These are phyloP conservation scores for Urocyon cinereoargenteus DNA, from an alignment of 2,797 vertebrate genomes.

Conservation along the genomic window DNA sequence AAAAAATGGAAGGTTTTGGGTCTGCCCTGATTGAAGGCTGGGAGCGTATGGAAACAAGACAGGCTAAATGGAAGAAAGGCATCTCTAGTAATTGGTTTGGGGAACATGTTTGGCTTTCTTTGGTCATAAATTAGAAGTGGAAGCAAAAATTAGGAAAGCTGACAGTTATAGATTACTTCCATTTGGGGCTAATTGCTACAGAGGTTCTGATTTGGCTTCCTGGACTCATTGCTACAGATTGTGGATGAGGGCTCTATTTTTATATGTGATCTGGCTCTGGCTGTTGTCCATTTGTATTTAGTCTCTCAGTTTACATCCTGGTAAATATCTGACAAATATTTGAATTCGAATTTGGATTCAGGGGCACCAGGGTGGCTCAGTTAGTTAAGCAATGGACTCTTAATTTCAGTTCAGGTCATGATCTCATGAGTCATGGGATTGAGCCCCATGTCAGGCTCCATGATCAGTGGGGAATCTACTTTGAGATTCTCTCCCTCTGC, in stretches of 20 bases:
- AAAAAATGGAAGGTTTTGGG: background rate
- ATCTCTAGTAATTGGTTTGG: background rate
- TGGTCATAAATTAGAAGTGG: background rate
- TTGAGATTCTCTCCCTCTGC: background rate
- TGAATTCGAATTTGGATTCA: background rate
- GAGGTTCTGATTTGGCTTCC: background rate
- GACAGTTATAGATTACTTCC: background rate
- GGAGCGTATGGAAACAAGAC: background rate
- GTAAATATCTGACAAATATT: background rate
- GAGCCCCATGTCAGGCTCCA: background rate
- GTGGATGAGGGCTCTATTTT: background rate
- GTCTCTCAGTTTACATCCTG: background rate
- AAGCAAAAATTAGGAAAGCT: background rate
- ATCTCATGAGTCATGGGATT: background rate
- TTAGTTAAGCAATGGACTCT: background rate
- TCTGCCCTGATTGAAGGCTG: background rate
- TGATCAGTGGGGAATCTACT: background rate
- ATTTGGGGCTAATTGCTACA: background rate
- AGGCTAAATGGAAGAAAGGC: background rate
- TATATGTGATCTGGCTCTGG: background rate
- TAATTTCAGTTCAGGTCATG: background rate
- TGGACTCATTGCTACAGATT: background rate
- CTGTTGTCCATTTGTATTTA: background rate
- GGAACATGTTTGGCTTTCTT: background rate
- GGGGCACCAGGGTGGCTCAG: background rate